These are phyloP conservation scores for Buathra laborator DNA, from an alignment of 2,888 invertebrate genomes.

Conservation along the genomic window DNA sequence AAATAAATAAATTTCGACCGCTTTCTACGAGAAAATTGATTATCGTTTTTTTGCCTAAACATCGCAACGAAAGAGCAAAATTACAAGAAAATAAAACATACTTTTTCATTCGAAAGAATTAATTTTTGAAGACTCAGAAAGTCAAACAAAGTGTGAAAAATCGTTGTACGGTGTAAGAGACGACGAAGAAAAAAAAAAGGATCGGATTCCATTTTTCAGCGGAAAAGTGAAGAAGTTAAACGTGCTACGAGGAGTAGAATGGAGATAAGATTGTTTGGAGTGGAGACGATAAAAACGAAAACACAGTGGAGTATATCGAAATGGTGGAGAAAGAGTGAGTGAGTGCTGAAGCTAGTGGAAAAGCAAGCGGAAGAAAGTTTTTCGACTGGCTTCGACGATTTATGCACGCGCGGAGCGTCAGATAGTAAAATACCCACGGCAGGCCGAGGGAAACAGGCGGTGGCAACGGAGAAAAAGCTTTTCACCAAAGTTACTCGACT, in stretches of 20 bases:
- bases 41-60: no score
- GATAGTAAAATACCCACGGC: slow-evolving; percentile 63
- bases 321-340: slow-evolving; percentile 45
- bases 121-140: background rate
- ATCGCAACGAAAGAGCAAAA: background rate
- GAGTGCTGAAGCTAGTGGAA: slow-evolving; percentile 53
- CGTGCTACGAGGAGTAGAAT: slow-evolving; percentile 31
- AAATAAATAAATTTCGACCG: no score
- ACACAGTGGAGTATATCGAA: slow-evolving; percentile 33
- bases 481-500: slow-evolving; percentile 68
- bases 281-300: slow-evolving; percentile 61
- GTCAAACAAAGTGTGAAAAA: slow-evolving; percentile 17
- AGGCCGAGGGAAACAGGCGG: slow-evolving; percentile 41
- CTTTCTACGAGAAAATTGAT: no score
- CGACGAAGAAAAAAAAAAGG: background rate
- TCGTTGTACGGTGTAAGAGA: background rate
- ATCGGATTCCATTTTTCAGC: slow-evolving; percentile 1
- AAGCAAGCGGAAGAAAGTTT: slow-evolving; percentile 67
- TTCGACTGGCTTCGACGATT: slow-evolving; percentile 66
- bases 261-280: slow-evolving; percentile 61
- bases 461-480: slow-evolving; percentile 63
- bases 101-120: background rate
- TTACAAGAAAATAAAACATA: background rate
- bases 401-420: slow-evolving; percentile 64
- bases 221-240: slow-evolving; percentile 22